Evolutionary conservation across 1,140 invertebrate genomes (phyloP).

Genomic region (Gryon sp.): DNA sequence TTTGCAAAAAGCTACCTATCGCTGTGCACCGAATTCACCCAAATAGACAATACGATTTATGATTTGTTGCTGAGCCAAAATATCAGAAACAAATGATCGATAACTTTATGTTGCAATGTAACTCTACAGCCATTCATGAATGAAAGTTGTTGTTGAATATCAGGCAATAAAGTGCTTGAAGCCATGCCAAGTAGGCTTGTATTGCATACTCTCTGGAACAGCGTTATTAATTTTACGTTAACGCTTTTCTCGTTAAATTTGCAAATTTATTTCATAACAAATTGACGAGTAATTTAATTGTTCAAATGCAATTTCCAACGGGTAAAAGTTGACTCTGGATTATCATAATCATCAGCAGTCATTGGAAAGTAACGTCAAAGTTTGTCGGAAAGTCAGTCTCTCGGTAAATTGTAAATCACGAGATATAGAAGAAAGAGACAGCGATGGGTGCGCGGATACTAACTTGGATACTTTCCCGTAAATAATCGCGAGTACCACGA

Average conservation of each 20-base stretch:
- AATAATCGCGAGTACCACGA: conserved; percentile 66
- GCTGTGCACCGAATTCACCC: not conserved
- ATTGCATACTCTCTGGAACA: not conserved
- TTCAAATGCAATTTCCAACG: too few relatives aligned
- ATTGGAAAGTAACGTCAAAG: conserved; percentile 29
- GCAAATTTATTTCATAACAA: not conserved
- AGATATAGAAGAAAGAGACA: conserved; percentile 45
- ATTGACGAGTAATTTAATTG: too few relatives aligned
- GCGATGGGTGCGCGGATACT: conserved; percentile 50
- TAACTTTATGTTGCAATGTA: conserved; percentile 13
- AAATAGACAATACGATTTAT: conserved; percentile 33
- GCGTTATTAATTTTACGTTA: not conserved
- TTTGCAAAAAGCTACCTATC: conserved; percentile 34
- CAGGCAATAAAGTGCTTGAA: conserved; percentile 23
- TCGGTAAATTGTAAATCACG: conserved; percentile 62
- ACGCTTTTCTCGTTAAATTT: not conserved
- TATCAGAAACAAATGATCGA: conserved; percentile 39
- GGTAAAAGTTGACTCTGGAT: too few relatives aligned
- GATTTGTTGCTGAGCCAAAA: conserved; percentile 12
- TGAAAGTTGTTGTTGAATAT: conserved; percentile 24
- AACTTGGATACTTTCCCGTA: conserved; percentile 66
- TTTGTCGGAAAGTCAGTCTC: conserved; percentile 24
- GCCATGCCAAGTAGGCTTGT: conserved; percentile 18
- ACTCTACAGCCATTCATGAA: conserved; percentile 25
- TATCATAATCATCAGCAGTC: conserved; percentile 33